These are phyloP conservation scores for Subacronicta megacephala DNA, from an alignment of 2,888 invertebrate species.

Conservation along the genomic window DNA sequence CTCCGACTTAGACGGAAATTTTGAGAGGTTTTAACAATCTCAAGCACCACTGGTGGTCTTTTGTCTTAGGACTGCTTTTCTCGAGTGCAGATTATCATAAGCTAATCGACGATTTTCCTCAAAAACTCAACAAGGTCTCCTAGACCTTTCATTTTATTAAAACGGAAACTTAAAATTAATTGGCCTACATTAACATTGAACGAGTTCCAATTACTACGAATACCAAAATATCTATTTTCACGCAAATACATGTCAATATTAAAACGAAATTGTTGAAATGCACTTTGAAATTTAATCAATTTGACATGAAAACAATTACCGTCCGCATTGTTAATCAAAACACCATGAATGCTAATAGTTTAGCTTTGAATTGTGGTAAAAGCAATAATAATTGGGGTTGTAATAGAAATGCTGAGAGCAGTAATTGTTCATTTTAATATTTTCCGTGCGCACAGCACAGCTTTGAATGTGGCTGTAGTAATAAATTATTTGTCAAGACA, in stretches of 20 bases:
- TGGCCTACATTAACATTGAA: slow-evolving; percentile 43
- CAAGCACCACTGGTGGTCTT: slow-evolving; percentile 25
- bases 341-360: slow-evolving; percentile 5
- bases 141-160: slow-evolving; percentile 32
- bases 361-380: slow-evolving; percentile 1
- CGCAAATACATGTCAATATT: slow-evolving; percentile 21
- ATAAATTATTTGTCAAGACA: slow-evolving; percentile 44
- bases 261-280: slow-evolving; percentile 14
- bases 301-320: slow-evolving; percentile 15
- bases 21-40: slow-evolving; percentile 43
- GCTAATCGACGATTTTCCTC: slow-evolving; percentile 14
- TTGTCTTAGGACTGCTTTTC: slow-evolving; percentile 21
- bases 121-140: slow-evolving; percentile 28
- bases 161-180: slow-evolving; percentile 32
- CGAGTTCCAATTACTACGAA: slow-evolving; percentile 18
- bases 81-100: slow-evolving; percentile 4
- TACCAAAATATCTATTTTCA: slow-evolving; percentile 19
- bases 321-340: slow-evolving; percentile 15
- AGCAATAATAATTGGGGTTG: slow-evolving; percentile 9
- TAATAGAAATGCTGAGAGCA: slow-evolving; percentile 12
- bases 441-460: slow-evolving; percentile 8
- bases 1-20: slow-evolving; percentile 38
- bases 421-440: slow-evolving; percentile 25
- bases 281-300: slow-evolving; percentile 26
- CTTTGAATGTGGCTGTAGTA: slow-evolving; percentile 7